phyloP scores from a whole-genome alignment of 2,797 vertebrate genomes.

The Erethizon dorsatum region DNA sequence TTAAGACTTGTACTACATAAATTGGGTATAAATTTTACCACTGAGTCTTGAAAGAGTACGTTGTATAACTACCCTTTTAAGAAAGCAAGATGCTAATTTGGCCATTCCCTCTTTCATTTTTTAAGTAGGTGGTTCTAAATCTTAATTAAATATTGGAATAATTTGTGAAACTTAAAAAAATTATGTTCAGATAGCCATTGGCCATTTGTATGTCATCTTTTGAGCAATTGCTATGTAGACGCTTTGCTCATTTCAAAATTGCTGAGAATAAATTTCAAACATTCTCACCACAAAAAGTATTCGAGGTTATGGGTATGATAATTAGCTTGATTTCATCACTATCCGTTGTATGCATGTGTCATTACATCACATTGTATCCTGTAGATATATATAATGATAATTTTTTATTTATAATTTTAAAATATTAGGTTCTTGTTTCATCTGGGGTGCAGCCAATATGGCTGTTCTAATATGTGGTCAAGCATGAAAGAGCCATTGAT shows the following conservation, averaged over 20 bases:
- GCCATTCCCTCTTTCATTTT: conserved; percentile 20
- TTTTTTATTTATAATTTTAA: not conserved
- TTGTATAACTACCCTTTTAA: not conserved
- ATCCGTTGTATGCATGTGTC: not conserved
- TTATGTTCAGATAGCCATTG: not conserved
- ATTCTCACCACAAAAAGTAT: not conserved
- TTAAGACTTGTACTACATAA: not conserved
- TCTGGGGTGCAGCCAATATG: not conserved
- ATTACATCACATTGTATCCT: not conserved
- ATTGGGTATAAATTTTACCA: not conserved
- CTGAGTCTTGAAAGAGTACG: not conserved
- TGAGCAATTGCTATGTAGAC: not conserved
- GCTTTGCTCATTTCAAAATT: not conserved
- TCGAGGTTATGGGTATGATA: not conserved
- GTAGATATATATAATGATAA: not conserved
- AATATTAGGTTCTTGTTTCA: conserved; percentile 15
- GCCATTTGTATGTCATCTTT: not conserved
- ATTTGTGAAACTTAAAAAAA: not conserved
- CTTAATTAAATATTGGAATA: conserved; percentile 43
- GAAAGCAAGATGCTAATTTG: conserved; percentile 6
- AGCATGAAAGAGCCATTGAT: not conserved
- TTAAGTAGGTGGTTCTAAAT: conserved; percentile 42
- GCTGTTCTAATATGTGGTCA: not conserved
- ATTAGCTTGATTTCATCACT: not conserved
- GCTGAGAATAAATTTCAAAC: not conserved